Evolutionary conservation across 2,797 vertebrate genomes (phyloP), one percentile per base, ranked within the genome.

Genomic region (Catharus ustulatus): DNA sequence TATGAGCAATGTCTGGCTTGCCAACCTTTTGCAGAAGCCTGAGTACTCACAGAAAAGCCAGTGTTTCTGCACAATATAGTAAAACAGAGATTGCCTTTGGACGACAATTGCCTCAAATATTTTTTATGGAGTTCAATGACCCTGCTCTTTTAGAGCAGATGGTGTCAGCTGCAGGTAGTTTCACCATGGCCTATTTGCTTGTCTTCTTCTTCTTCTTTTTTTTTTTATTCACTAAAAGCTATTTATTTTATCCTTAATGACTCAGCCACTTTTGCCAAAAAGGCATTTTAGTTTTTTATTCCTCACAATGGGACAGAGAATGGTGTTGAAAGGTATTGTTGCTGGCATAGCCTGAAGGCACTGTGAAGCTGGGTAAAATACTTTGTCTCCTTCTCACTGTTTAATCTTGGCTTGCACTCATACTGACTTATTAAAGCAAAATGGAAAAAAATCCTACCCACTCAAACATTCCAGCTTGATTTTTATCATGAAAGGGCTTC

Each of bases 301-400:
- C 29, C 51, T 89, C 38, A 89, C 88, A 94, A 87, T 69, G n/a
- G 68, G 74, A 58, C 63, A 67, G 22, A 84, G 24, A 82, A 81
- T 58, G n/a, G 64, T 85, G 94, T 95, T 96, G 95, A 96, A 92
- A 96, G 86, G 79, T 84, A 69, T 69, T 88, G 79, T 92, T 55
- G 23, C 77, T 93, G 83, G 90, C 71, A 63, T 54, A 89, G 87
- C 88, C 90, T 81, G 30, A 55, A 90, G 94, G 87, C 83, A 55
- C 51, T 43, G 21, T 72, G 83, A 89, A 84, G 30, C 72, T 20
- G 32, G 30, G 74, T 91, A 92, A 85, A 93, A 81, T 75, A 72
- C 27, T 82, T 93, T 2, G 3, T 20, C 59, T 81, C 71, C 92
- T 85, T 84, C 84, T 95, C 87, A 75, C 84, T 87, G 57, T 63